Evolutionary conservation across 2,797 vertebrate genomes (phyloP), one percentile per base, ranked within the genome.

Genomic region (Myotis findleyi): DNA sequence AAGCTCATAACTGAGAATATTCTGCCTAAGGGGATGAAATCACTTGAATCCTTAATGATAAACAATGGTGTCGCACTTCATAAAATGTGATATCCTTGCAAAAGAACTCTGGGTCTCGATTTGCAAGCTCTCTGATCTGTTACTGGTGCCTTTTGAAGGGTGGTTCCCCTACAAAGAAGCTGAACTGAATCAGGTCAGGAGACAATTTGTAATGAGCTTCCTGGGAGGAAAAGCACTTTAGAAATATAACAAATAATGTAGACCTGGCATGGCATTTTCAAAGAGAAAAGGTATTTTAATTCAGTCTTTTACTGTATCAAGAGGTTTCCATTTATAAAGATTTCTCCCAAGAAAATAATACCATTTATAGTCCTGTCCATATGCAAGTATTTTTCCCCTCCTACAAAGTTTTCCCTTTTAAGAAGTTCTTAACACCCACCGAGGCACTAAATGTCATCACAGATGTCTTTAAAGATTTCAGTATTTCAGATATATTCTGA

Each of bases 221-320:
- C 95, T 80, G 93, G 96, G 94, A 95, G 95, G 97, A 96, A 97
- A 97, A 96, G 96, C 95, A 96, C 96, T 97, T 97, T 94, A 95
- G 89, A 96, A 97, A 83, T 94, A 89, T 80, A 95, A 93, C 64
- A 94, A 96, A 96, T 91, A 94, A 93, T 91, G 85, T 96, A 95
- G 94, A 96, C 84, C 91, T 83, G 71, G 92, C 93, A 62, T 86
- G 96, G 75, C 64, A 93, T 95, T 97, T 97, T 93, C 95, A 71
- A 95, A 93, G 95, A 94, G 87, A 92, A 96, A 94, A 95, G 77
- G 68, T 85, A 92, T 92, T 95, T 97, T 94, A 95, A 94, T 95
- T 93, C 62, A 89, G 20, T 85, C 62, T 86, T 95, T 89, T 77
- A 89, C 33, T 94, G 73, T 96, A 94, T 96, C 93, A 96, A 96